These are phyloP conservation scores for Emesis russula DNA, from an alignment of 2,888 invertebrate species.

Conservation along the genomic window DNA sequence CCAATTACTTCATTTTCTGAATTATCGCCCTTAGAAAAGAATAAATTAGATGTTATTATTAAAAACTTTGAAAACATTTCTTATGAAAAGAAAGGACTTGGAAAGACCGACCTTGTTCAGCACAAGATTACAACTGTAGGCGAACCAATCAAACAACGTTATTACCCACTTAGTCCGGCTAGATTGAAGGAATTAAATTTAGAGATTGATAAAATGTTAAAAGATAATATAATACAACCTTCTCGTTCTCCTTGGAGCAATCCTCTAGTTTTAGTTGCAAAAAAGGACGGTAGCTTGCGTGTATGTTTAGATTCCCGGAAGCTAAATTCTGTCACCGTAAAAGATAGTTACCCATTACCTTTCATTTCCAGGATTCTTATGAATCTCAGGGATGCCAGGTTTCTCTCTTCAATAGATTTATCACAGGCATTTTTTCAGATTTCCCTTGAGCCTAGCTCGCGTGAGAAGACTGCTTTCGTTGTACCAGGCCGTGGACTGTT, in stretches of 20 bases:
- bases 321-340: not conserved
- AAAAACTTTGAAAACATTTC: not conserved
- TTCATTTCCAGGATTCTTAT: conserved; percentile 18
- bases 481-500: conserved; percentile 33
- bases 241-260: conserved; percentile 38
- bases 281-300: conserved; percentile 20
- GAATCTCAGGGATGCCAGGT: conserved; percentile 24
- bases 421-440: conserved; percentile 26
- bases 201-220: conserved; percentile 44
- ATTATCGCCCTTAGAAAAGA: not conserved
- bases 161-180: conserved; percentile 36
- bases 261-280: conserved; percentile 36
- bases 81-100: conserved; percentile 27
- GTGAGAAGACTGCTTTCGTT: conserved; percentile 31
- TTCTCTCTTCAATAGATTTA: conserved; percentile 26
- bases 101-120: conserved; percentile 20
- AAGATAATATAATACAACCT: conserved; percentile 34
- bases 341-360: not conserved
- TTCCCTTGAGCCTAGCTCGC: not conserved
- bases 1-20: not conserved
- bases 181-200: conserved; percentile 8
- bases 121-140: conserved; percentile 34
- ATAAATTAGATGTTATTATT: not conserved
- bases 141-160: conserved; percentile 43
- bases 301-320: not conserved